Conservation (phyloP, 2,113 vertebrate genomes). For the Colinus virginianus region DNA sequence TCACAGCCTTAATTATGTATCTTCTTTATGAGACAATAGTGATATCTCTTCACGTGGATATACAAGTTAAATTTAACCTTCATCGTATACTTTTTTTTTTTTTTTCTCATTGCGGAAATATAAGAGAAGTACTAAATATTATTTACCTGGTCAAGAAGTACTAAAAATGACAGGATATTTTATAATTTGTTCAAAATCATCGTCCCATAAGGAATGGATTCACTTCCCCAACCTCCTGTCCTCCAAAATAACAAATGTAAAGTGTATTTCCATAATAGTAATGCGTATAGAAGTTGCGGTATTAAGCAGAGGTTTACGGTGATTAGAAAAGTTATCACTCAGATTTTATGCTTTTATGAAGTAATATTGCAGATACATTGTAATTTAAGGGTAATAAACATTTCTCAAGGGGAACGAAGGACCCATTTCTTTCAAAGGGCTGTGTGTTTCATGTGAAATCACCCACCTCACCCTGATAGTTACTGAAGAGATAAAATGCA, state of each 20-base stretch:
- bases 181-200: slow-evolving; percentile 13
- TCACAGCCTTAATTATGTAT: slow-evolving; percentile 52
- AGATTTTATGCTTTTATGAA: slow-evolving; percentile 39
- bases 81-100: not conserved
- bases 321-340: not conserved
- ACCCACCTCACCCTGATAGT: not conserved
- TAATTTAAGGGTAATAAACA: not conserved
- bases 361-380: not conserved
- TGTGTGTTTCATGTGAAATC: not conserved
- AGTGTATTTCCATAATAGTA: not conserved
- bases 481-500: not conserved
- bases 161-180: not conserved
- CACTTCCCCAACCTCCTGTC: not conserved
- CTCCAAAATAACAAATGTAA: not conserved
- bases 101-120: not conserved
- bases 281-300: not conserved
- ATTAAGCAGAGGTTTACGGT: not conserved
- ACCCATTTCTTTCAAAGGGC: not conserved
- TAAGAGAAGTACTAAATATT: not conserved
- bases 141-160: not conserved
- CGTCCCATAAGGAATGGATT: not conserved
- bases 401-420: not conserved
- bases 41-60: slow-evolving; percentile 7
- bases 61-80: slow-evolving; percentile 54
- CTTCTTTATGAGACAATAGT: slow-evolving; percentile 49